Conservation (phyloP, 2,797 vertebrate species). For the Enteromius trimaculatus region DNA sequence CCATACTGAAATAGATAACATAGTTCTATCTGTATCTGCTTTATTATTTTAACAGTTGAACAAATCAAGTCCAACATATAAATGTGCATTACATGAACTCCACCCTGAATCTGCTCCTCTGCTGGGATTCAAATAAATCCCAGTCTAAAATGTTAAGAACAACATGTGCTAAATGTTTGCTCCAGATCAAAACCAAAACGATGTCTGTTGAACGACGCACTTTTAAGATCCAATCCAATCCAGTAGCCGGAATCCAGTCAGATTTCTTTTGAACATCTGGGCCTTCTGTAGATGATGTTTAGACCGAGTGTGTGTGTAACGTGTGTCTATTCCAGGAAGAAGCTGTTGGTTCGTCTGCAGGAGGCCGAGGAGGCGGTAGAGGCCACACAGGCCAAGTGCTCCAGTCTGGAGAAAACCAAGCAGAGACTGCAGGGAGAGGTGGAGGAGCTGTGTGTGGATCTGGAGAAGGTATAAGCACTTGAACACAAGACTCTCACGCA, state of each 20-base stretch:
- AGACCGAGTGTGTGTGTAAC: constrained; percentile 14
- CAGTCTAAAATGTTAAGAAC: neutral
- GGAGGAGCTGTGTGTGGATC: constrained; percentile 82
- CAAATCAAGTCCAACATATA: neutral
- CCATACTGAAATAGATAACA: neutral
- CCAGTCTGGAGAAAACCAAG: constrained; percentile 82
- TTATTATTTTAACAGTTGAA: neutral
- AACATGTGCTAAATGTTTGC: neutral
- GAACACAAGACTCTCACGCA: neutral
- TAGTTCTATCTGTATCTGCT: neutral
- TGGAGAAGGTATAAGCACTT: constrained; percentile 78
- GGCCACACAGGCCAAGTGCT: constrained; percentile 82
- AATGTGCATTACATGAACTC: no score
- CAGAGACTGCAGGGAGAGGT: constrained; percentile 83
- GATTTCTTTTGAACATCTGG: neutral
- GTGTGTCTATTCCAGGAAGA: constrained; percentile 73
- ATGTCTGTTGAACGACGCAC: neutral
- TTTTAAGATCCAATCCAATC: neutral
- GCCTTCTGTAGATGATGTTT: neutral
- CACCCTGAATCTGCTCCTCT: no score
- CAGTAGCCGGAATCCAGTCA: neutral
- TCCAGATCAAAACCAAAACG: neutral
- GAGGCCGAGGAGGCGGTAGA: constrained; percentile 82
- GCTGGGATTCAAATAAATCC: neutral
- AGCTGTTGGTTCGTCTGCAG: constrained; percentile 76